Percentiles rank a stretch among this genome's conserved stretches.
phyloP scores from a whole-genome alignment of 2,113 vertebrate species.

The Platanista minor region DNA sequence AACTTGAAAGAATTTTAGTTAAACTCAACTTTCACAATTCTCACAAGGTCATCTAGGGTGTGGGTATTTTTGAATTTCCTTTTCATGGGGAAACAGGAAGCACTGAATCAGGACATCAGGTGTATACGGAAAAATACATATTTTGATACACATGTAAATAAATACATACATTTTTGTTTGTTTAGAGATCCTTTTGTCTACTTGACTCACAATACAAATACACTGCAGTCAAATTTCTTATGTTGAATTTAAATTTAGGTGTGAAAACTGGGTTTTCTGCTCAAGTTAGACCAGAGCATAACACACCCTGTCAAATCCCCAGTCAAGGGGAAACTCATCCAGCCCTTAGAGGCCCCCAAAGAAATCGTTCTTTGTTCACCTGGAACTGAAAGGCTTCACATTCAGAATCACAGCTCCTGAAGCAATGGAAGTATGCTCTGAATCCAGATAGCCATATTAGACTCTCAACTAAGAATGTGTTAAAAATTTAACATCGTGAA shows the following conservation, averaged over 20 bases:
- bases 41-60: background rate
- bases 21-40: conserved; percentile 29
- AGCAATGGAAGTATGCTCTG: background rate
- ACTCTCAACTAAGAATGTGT: background rate
- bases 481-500: conserved; percentile 51
- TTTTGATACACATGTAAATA: background rate
- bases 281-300: background rate
- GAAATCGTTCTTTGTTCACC: background rate
- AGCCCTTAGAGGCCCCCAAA: background rate
- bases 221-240: background rate
- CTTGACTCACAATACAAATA: background rate
- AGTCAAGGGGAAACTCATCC: background rate
- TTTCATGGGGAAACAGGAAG: background rate
- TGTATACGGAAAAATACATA: conserved; percentile 27
- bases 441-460: conserved; percentile 7
- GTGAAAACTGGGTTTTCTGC: background rate
- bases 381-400: fast-evolving
- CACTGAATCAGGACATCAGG: background rate
- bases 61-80: background rate
- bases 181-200: background rate
- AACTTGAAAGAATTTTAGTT: background rate
- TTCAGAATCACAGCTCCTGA: background rate
- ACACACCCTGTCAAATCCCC: background rate
- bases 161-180: background rate
- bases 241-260: background rate